These are phyloP conservation scores for Xiphorhynchus erythropygius DNA, from an alignment of 2,797 vertebrate species.

Conservation along the genomic window DNA sequence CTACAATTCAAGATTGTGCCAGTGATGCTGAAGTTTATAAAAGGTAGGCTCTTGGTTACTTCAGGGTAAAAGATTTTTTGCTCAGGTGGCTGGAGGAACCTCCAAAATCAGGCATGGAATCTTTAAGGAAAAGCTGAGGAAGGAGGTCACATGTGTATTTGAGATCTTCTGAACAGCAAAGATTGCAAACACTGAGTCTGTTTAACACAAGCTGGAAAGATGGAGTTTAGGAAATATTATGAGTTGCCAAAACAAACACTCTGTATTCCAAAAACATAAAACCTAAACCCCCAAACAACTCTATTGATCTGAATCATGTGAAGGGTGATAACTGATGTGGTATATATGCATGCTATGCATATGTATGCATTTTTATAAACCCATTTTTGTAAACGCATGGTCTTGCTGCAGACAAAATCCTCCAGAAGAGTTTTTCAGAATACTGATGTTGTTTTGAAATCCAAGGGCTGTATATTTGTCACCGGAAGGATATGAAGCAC, in stretches of 20 bases:
- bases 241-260: too few species aligned
- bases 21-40: neutral
- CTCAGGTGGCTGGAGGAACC: neutral
- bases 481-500: neutral
- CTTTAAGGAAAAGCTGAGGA: neutral
- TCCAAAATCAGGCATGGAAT: neutral
- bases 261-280: too few species aligned
- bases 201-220: too few species aligned
- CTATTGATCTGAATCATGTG: neutral
- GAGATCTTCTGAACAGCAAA: too few species aligned
- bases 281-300: too few species aligned
- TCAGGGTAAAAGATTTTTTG: neutral
- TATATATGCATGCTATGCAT: neutral
- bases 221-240: too few species aligned
- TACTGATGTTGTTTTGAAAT: neutral
- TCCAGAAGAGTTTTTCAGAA: neutral
- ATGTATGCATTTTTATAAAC: neutral
- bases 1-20: neutral
- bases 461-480: neutral
- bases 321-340: neutral
- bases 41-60: neutral
- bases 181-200: too few species aligned
- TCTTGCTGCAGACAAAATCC: neutral
- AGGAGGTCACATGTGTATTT: neutral
- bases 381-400: neutral